Base-by-base conservation (phyloP, 2,113 vertebrate species). In the Muntiacus muntjak region DNA sequence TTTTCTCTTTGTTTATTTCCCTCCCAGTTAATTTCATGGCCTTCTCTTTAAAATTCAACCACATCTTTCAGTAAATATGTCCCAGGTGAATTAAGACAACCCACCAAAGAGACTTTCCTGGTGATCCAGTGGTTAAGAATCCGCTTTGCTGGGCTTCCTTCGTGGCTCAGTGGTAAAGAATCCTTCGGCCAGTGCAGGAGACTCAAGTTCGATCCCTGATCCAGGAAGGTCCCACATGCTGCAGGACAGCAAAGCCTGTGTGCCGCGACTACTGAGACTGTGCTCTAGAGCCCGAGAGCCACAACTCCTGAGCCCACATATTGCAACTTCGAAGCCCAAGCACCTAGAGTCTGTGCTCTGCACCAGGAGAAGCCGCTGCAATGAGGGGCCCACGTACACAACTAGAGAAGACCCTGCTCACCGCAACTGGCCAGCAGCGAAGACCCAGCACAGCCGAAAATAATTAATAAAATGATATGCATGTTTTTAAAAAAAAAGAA, bases 1-100 rank as follows among this genome's bases (percentile, higher is more conserved):
- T 55, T 57, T 64, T 33, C 45, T 71, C 58, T 30, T 64, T 86
- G 43, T 4, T 47, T 47, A 12, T 50, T 40, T 26, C 45, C 21
- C 17, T 93, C 40, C 52, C 57, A 47, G 52, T 82, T 55, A 52
- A 92, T 89, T 86, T 91, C 57, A 83, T 57, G 33, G 26, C 25
- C 15, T 40, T 90, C 82, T 50, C 62, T 89, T 85, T 82, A 89
- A 89, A 64, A 28, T 71, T 85, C 89, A 84, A 30, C 43, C 4
- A n/a, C 28, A 62, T n/a, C 14, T 52, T 85, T 57, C 71, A 58
- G 60, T 26, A 89, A 94, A 43, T 71, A 33, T n/a, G 89, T 91
- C 43, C 82, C 40, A 47, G n/a, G 9, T 82, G 47, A 54, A 82
- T 87, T 71, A 85, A 95, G 33, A 45, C 40, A 76, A n/a, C 40